Conservation (phyloP, 2,113 vertebrate species). For the Aramus guarauna region DNA sequence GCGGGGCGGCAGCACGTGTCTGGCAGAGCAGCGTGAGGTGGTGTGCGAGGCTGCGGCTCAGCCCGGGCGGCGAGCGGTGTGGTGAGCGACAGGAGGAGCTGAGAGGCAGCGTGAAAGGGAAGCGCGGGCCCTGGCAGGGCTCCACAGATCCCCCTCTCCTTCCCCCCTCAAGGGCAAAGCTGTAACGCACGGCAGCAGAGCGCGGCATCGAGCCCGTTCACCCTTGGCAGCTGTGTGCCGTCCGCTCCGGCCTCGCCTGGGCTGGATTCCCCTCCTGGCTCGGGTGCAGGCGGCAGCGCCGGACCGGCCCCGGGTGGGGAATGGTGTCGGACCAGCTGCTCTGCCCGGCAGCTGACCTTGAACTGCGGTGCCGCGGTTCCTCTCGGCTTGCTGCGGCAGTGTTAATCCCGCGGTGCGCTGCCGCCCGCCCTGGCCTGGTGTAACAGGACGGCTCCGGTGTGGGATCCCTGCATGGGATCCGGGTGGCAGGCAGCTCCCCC, state of each 20-base stretch:
- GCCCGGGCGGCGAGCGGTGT: no score
- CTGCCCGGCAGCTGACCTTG: not conserved
- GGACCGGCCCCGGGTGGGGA: not conserved
- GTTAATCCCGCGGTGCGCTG: no score
- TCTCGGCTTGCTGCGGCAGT: not conserved
- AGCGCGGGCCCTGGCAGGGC: not conserved
- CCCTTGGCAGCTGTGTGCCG: not conserved
- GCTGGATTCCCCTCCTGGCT: not conserved
- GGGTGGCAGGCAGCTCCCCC: not conserved
- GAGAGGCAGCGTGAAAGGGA: not conserved
- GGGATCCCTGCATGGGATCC: not conserved
- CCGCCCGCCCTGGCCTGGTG: not conserved
- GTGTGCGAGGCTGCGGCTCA: not conserved
- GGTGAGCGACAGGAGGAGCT: not conserved
- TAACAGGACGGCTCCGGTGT: accelerated
- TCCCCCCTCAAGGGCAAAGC: not conserved
- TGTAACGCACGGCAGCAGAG: not conserved
- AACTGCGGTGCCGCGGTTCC: not conserved
- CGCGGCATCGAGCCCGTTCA: accelerated
- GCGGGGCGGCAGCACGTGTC: not conserved
- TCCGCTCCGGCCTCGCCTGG: not conserved
- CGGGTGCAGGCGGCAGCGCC: not conserved
- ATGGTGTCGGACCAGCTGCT: not conserved
- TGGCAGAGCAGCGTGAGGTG: not conserved
- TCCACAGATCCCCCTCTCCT: no score